Evolutionary conservation across 2,797 vertebrate genomes (phyloP), one percentile per base, ranked within the genome.

Genomic region (Gymnocypris eckloni): DNA sequence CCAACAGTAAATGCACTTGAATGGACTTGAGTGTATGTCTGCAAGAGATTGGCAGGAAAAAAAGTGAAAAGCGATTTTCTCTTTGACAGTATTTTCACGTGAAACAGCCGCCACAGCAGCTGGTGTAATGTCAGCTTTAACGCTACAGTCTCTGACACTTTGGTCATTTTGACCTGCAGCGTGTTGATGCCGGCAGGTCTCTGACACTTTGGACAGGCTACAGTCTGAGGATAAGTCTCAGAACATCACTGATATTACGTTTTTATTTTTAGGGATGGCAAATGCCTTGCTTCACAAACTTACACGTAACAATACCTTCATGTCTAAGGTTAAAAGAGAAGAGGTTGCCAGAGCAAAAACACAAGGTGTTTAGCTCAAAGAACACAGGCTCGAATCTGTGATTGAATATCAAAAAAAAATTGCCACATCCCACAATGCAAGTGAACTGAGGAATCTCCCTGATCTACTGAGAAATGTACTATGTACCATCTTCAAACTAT

Each of bases 111-210:
- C 8, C 50, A 50, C 4, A 61, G 41, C 41, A 79, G 54, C 41
- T 85, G 41, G 52, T 85, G 52, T 72, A 48, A 72, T 72, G 77
- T 48, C 76, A 80, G 76, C 67, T 80, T 85, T 85, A 78, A 39
- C 6, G 10, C 22, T 79, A 16, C 64, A 78, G 64, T 13, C 64
- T 84, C 75, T 78, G 75, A 85, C 75, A 61, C 83, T 70, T 43
- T 43, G 48, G 28, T 50, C 7, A 7, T 50, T 61, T 45, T 85
- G 84, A 79, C 84, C 76, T 37, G 25, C 52, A 20, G 83, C 41
- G 6, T 45, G 76, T 28, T 48, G 52, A 39, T 79, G 66, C 76
- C 18, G 6, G 67, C 76, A 79, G 25, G 2, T 61, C 54, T 85
- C 66, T 79, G 83, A 72, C 76, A 85, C 67, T 43, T 10, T 33